A percentile compares a stretch with the other conserved stretches of the same genome.
Conservation (phyloP, 2,888 invertebrate species). For the Pachydiplax longipennis region DNA sequence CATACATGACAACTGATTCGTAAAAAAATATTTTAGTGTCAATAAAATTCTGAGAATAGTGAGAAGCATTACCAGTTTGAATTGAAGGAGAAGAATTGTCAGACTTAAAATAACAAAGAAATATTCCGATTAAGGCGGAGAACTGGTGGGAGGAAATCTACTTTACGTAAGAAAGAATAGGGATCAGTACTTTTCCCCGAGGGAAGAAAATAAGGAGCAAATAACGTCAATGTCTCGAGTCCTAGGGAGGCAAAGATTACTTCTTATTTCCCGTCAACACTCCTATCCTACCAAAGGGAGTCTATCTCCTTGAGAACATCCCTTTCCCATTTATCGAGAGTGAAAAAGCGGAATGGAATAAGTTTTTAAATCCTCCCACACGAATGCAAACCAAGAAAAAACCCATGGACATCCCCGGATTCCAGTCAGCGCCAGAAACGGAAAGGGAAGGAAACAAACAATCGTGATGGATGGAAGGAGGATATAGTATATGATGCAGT, state of each 20-base stretch:
- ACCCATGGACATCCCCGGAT: constrained; percentile 3
- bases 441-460: neutral
- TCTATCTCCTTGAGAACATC: neutral
- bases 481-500: too few species aligned
- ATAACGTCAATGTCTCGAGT: constrained; percentile 14
- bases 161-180: neutral
- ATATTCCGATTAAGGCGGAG: neutral
- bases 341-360: constrained; percentile 31
- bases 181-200: neutral
- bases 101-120: neutral
- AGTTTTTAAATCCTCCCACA: constrained; percentile 38
- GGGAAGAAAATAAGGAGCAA: neutral
- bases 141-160: neutral
- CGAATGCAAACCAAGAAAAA: neutral
- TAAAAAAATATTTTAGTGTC: too few species aligned
- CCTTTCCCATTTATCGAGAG: neutral
- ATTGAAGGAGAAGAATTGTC: too few species aligned
- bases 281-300: neutral
- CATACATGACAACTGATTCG: too few species aligned
- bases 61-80: too few species aligned
- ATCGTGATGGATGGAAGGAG: neutral
- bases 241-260: constrained; percentile 15
- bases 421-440: neutral
- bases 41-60: too few species aligned
- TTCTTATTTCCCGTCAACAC: neutral